These are phyloP conservation scores for Dryobota labecula DNA, from an alignment of 2,888 invertebrate genomes.

Conservation along the genomic window DNA sequence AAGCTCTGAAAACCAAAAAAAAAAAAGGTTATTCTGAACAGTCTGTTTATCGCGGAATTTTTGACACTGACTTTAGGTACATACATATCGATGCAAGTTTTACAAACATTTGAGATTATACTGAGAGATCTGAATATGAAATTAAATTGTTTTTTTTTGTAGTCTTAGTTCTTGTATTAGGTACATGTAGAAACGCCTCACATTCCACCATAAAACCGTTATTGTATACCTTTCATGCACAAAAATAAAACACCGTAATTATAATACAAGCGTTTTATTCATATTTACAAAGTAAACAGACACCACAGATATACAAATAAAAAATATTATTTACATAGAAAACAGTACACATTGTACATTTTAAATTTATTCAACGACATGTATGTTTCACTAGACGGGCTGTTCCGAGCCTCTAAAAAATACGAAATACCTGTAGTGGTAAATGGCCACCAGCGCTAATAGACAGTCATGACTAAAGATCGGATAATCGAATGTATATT, in stretches of 20 bases:
- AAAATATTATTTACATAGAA: slow-evolving; percentile 59
- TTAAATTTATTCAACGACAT: slow-evolving; percentile 19
- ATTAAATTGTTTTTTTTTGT: neutral
- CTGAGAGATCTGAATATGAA: neutral
- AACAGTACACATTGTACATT: slow-evolving; percentile 59
- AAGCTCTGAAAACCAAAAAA: neutral
- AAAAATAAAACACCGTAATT: slow-evolving; percentile 24
- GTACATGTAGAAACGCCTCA: neutral
- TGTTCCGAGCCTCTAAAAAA: neutral
- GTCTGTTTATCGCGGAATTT: neutral
- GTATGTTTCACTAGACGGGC: neutral
- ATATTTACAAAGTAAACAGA: slow-evolving; percentile 58
- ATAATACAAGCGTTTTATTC: slow-evolving; percentile 64
- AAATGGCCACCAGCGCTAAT: no score
- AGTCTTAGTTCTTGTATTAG: neutral
- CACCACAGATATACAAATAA: slow-evolving; percentile 62
- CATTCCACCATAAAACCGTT: neutral
- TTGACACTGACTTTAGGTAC: no score
- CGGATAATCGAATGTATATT: no score
- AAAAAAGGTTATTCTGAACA: neutral
- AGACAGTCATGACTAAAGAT: no score
- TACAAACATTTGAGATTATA: slow-evolving; percentile 16
- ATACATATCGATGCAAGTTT: neutral
- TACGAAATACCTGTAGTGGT: no score
- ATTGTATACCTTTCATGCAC: neutral